These are phyloP conservation scores for Crotalus horridus DNA, from an alignment of 2,113 vertebrate species.

Conservation along the genomic window DNA sequence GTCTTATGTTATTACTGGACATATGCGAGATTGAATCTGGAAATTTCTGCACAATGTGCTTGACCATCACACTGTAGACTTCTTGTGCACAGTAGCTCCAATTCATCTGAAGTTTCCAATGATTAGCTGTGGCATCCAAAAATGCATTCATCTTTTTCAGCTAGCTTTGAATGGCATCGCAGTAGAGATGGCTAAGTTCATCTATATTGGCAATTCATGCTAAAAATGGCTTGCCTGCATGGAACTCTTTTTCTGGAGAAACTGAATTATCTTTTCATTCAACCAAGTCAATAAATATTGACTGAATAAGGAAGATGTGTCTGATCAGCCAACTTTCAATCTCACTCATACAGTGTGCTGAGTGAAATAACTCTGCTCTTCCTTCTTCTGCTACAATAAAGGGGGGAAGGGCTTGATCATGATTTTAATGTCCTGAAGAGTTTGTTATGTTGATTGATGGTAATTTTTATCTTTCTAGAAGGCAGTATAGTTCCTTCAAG, in stretches of 20 bases:
- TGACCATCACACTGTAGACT: not conserved
- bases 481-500: not conserved
- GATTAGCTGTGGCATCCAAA: not conserved
- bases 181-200: not conserved
- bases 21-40: not conserved
- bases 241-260: not conserved
- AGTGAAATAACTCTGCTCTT: not conserved
- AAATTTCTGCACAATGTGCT: not conserved
- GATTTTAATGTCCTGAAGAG: not conserved
- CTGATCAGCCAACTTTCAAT: not conserved
- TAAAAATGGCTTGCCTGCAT: not conserved
- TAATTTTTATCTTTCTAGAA: slow-evolving; percentile 18
- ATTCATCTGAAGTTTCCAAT: not conserved
- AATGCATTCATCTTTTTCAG: not conserved
- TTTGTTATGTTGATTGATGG: not conserved
- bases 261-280: not conserved
- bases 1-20: not conserved
- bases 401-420: not conserved
- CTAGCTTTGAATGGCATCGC: not conserved
- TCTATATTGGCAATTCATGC: not conserved
- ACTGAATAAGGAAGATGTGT: not conserved
- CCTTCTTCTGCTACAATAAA: not conserved
- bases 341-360: not conserved
- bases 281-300: not conserved
- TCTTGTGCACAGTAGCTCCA: not conserved